Conservation (phyloP, 2,797 vertebrate genomes). For the Petrocephalus schoutedeni region DNA sequence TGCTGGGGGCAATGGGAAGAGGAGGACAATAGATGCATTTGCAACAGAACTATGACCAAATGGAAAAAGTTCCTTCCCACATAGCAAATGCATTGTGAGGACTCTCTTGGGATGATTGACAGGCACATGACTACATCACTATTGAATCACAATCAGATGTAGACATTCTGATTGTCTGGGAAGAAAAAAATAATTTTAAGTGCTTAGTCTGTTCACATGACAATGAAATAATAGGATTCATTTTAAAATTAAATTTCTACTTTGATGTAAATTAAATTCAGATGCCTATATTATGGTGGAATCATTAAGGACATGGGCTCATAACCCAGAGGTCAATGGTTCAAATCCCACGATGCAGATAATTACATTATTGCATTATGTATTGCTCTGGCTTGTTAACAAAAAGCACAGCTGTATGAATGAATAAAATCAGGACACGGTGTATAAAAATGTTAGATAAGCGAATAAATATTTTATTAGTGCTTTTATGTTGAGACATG, state of each 20-base stretch:
- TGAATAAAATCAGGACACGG: background rate
- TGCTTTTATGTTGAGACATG: background rate
- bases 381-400: background rate
- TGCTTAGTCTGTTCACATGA: background rate
- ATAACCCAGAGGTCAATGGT: background rate
- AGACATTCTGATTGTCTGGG: conserved; percentile 10
- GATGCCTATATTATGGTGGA: background rate
- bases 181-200: background rate
- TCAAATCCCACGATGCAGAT: background rate
- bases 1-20: background rate
- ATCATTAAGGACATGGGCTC: background rate
- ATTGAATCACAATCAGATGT: background rate
- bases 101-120: background rate
- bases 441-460: background rate
- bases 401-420: background rate
- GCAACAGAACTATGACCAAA: background rate
- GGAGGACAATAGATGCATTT: background rate
- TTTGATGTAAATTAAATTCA: conserved; percentile 3
- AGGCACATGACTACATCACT: background rate
- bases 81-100: background rate
- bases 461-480: conserved; percentile 3
- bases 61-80: background rate
- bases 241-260: conserved; percentile 9
- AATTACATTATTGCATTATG: background rate
- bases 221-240: conserved; percentile 5